Conservation (phyloP, 2,797 vertebrate genomes). For the Hafferia zeledoni region DNA sequence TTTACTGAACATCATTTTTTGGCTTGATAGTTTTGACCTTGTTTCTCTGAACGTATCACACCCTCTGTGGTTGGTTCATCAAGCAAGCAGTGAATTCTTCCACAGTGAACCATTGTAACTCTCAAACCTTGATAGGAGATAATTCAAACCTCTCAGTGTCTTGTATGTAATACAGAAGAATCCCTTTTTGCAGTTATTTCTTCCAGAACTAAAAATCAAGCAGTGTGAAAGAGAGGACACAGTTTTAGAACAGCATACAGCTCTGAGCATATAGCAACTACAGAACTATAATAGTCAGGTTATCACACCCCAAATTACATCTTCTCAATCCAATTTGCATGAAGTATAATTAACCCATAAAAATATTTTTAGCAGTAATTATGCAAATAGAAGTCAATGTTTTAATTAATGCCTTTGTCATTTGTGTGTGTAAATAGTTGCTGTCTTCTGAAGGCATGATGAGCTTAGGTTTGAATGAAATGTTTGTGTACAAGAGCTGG, state of each 20-base stretch:
- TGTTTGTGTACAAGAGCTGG: not conserved
- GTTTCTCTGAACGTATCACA: not conserved
- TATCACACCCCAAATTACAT: slow-evolving; percentile 23
- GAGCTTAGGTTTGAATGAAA: not conserved
- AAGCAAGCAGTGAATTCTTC: not conserved
- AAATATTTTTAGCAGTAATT: slow-evolving; percentile 64
- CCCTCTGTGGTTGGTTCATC: not conserved
- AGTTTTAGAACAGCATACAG: not conserved
- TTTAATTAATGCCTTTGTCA: slow-evolving; percentile 43
- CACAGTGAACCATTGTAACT: not conserved
- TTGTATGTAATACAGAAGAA: not conserved
- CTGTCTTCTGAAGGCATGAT: not conserved
- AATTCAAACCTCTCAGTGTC: not conserved
- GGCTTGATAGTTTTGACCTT: not conserved
- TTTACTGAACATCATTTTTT: not conserved
- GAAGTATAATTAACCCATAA: slow-evolving; percentile 63
- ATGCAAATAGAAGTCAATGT: slow-evolving; percentile 53
- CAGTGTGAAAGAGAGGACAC: not conserved
- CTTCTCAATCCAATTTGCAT: slow-evolving; percentile 22
- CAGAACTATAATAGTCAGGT: not conserved
- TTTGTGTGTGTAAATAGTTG: slow-evolving; percentile 16
- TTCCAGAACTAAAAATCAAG: not conserved
- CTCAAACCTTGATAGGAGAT: not conserved
- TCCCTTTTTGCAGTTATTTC: not conserved
- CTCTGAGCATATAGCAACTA: not conserved